Base-by-base conservation (phyloP, 2,113 vertebrate genomes). In the Myocastor coypus region DNA sequence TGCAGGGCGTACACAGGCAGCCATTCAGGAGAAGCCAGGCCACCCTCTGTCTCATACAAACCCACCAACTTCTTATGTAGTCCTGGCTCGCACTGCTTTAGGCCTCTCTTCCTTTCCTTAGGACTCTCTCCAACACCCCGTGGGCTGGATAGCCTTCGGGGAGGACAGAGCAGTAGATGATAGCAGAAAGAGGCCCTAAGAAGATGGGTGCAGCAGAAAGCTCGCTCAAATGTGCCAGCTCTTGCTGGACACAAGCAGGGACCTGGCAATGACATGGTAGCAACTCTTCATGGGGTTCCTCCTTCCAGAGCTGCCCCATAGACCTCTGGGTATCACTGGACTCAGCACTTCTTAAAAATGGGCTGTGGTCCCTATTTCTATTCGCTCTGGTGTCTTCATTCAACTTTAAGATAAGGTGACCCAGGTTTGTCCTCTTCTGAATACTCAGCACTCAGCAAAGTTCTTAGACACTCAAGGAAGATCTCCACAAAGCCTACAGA, bases 1-100 rank as follows among this genome's bases (percentile, higher is more conserved):
- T 10, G 71, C 0, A 4, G 10, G 40, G 19, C 13, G 52, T 34
- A 42, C 32, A 2, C 0, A n/a, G 3, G 40, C 5, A n/a, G n/a
- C 40, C 55, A 19, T 30, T 66, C 50, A n/a, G 17, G 26, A 1
- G 40, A 42, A 14, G 9, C 24, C 28, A 28, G 12, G 9, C 52
- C 46, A 14, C 80, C 20, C 13, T 2, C 20, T 4, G 46, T 22
- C 50, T 87, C 86, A 24, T 57, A 19, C 0, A n/a, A 13, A 66
- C 66, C 69, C 1, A 9, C 1, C 6, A 28, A 12, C 30, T 46
- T 84, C 66, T 75, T 13, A 1, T 16, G 30, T 34, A 37, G n/a
- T 19, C 11, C 16, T 64, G 14, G 2, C 9, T 57, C 34, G 20
- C 46, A 5, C 34, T n/a, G 50, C 46, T 78, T 8, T 11, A 50